Evolutionary conservation across 1,140 invertebrate species (phyloP), one percentile per base, ranked within the genome.

Genomic region (Drosophila novamexicana): DNA sequence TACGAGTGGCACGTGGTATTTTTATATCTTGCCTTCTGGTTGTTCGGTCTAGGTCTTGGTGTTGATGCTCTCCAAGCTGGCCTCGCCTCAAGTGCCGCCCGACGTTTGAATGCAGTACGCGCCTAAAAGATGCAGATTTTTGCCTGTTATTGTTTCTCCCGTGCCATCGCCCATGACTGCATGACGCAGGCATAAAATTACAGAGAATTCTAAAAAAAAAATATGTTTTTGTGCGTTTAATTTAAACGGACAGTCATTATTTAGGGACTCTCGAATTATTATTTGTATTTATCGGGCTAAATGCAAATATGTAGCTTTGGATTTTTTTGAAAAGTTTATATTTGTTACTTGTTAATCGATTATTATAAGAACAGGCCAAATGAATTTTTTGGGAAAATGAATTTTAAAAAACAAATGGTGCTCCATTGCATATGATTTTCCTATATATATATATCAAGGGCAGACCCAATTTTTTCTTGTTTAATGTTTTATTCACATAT

Each of bases 401-500:
- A 61, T 61, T 29, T 42, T 29, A 16, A 18, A 70, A 44, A 36
- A 18, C 29, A 63, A 54, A 34, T 44, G 18, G 14, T 64, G 47
- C 57, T 39, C 10, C n/a, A 42, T 9, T 56, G 64, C 34, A 66
- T 61, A 61, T 52, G 52, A 29, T 36, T 62, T 53, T 54, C 50
- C 14, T 32, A 47, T 45, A 47, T 47, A 32, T 34, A 32, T 34
- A 16, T 40, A 42, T 63, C 10, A 64, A 50, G 14, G 36, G 42
- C 22, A 57, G 36, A 14, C 14, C 37, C 16, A 62, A 45, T 37
- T 74, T 57, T 36, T 70, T 29, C 52, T 54, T 65, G 45, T 79
- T 72, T 49, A 76, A 79, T 89, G 80, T 89, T 89, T 89, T 81
- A 89, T 88, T 88, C 85, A 89, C 83, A 81, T 88, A 88, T 88